Evolutionary conservation across 2,113 vertebrate species (phyloP).

Genomic region (Pardalotus punctatus): DNA sequence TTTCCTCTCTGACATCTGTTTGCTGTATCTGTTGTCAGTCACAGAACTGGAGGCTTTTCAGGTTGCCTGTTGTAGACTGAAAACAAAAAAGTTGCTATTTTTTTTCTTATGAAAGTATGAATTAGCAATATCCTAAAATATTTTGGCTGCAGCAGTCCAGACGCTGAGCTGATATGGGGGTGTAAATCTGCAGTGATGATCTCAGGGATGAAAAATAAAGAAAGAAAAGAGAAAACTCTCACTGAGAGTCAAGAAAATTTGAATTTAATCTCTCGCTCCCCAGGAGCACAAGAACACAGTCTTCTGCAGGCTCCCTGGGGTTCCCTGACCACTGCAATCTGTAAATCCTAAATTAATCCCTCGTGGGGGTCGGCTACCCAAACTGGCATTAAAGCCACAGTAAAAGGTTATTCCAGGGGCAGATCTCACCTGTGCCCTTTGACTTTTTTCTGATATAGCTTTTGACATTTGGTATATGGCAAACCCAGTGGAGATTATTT

Average conservation of each 20-base stretch:
- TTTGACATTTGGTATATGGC: constrained; percentile 9
- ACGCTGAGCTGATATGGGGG: not conserved
- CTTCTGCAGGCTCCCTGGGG: not conserved
- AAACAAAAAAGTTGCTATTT: not conserved
- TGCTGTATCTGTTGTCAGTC: constrained; percentile 31
- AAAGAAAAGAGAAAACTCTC: not conserved
- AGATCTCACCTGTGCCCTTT: constrained; percentile 10
- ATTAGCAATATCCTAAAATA: not conserved
- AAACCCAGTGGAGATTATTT: constrained; percentile 1
- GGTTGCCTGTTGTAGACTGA: not conserved
- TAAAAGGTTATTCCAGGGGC: not conserved
- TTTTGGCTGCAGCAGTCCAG: not conserved
- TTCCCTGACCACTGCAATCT: not conserved
- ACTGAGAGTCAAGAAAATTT: not conserved
- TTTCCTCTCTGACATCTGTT: constrained; percentile 61
- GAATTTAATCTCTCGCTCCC: not conserved
- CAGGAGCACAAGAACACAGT: not conserved
- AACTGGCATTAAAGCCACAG: not conserved
- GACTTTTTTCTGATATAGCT: not conserved
- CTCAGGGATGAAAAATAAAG: not conserved
- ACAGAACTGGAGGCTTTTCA: constrained; percentile 13
- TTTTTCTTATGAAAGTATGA: not conserved
- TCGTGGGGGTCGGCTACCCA: not conserved
- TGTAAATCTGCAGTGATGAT: not conserved
- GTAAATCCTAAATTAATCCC: constrained; percentile 12